Evolutionary conservation across 2,888 invertebrate species (phyloP).

Genomic region (Cosmorhoe ocellata): DNA sequence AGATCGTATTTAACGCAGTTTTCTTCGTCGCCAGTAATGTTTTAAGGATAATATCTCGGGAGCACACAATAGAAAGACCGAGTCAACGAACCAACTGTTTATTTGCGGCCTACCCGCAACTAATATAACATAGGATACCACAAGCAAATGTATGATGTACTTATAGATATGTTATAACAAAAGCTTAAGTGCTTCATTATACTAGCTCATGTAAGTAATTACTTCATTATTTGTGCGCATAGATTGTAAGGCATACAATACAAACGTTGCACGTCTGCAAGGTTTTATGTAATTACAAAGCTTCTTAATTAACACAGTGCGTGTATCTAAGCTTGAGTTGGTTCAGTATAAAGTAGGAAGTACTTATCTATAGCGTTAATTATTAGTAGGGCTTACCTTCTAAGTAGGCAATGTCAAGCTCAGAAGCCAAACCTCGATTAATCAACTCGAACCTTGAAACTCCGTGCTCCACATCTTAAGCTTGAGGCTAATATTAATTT

Average conservation of each 20-base stretch:
- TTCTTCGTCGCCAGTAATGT: no score
- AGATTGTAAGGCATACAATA: slow-evolving; percentile 4
- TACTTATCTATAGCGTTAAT: neutral
- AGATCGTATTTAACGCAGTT: no score
- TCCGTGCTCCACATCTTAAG: slow-evolving; percentile 54
- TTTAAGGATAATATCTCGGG: no score
- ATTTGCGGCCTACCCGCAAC: no score
- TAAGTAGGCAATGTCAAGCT: slow-evolving; percentile 26
- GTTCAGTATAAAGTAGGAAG: no score
- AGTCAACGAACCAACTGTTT: no score
- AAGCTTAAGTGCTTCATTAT: slow-evolving; percentile 28
- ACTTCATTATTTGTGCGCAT: slow-evolving; percentile 22
- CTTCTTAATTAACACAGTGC: slow-evolving; percentile 38
- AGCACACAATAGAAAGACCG: no score
- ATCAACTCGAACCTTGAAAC: slow-evolving; percentile 62
- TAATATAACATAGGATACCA: neutral
- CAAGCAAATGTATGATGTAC: neutral
- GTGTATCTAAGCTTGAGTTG: neutral
- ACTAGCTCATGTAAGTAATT: slow-evolving; percentile 20
- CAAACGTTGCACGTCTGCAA: slow-evolving; percentile 31
- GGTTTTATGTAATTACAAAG: slow-evolving; percentile 41
- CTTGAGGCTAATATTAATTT: slow-evolving; percentile 47
- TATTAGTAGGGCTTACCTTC: slow-evolving; percentile 5
- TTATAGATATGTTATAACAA: slow-evolving; percentile 1
- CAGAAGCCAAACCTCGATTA: slow-evolving; percentile 56